Conservation (phyloP, 1,140 invertebrate species). For the Drosophila melanica region DNA sequence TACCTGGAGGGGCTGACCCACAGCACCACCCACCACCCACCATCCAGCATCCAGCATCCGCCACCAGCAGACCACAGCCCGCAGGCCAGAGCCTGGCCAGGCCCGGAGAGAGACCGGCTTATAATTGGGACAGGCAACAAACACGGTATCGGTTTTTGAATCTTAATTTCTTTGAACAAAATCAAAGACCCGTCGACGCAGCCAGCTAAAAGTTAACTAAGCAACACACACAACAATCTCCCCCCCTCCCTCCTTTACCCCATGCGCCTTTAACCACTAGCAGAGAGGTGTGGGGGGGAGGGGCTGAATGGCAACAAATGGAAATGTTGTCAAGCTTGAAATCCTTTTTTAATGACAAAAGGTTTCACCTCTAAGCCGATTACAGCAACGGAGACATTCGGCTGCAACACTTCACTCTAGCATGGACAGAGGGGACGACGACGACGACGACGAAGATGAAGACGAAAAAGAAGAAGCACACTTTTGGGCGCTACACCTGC, state of each 20-base stretch:
- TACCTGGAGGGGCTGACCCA: constrained; percentile 27
- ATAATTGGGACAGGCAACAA: constrained; percentile 58
- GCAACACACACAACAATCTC: constrained; percentile 4
- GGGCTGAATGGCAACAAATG: constrained; percentile 70
- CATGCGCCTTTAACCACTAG: not conserved
- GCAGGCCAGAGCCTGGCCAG: not conserved
- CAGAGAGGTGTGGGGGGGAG: not conserved
- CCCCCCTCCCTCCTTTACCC: not conserved
- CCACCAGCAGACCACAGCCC: too few species aligned
- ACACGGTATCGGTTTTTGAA: constrained; percentile 74
- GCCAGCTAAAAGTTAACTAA: constrained; percentile 72
- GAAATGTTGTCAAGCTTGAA: constrained; percentile 81
- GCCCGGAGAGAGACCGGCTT: constrained; percentile 19
- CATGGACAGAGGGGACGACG: constrained; percentile 17
- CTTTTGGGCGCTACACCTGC: constrained; percentile 12
- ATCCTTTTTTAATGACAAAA: constrained; percentile 83
- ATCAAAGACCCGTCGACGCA: constrained; percentile 45
- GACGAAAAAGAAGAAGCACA: not conserved
- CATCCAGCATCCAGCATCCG: too few species aligned
- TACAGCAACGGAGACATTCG: constrained; percentile 60
- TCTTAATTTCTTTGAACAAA: constrained; percentile 73
- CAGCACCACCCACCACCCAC: not conserved
- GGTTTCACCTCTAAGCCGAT: constrained; percentile 82
- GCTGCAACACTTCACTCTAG: constrained; percentile 31
- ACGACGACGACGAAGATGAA: not conserved